phyloP scores from a whole-genome alignment of 2,113 vertebrate genomes.

The Rallus limicola region DNA sequence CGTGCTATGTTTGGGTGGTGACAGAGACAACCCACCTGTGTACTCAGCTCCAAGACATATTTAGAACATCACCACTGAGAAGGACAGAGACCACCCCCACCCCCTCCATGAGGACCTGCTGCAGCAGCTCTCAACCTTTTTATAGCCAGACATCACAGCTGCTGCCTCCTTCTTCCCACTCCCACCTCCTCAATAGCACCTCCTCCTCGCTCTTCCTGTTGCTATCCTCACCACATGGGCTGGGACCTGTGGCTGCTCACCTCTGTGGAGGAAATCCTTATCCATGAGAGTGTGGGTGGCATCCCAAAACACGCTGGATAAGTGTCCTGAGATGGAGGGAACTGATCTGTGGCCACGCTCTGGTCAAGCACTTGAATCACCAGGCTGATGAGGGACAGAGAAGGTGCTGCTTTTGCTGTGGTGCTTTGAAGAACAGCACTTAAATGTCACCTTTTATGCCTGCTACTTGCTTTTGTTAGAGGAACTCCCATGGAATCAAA shows the following conservation, averaged over 20 bases:
- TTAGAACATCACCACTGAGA: not conserved
- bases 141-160: slow-evolving; percentile 42
- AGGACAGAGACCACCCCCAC: not conserved
- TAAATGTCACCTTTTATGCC: not conserved
- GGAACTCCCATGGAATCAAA: not conserved
- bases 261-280: not conserved
- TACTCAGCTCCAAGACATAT: not conserved
- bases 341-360: not conserved
- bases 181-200: not conserved
- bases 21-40: not conserved
- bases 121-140: not conserved
- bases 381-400: not conserved
- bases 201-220: not conserved
- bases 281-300: not conserved
- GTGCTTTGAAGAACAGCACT: not conserved
- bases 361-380: not conserved
- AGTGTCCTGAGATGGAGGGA: not conserved
- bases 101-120: not conserved
- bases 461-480: not conserved
- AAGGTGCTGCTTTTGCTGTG: not conserved
- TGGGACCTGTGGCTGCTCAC: not conserved
- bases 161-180: slow-evolving; percentile 25
- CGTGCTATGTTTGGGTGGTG: not conserved
- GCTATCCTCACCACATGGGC: not conserved
- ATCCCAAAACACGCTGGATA: not conserved